phyloP scores from a whole-genome alignment of 2,888 invertebrate species.

The Anodontia alba region DNA sequence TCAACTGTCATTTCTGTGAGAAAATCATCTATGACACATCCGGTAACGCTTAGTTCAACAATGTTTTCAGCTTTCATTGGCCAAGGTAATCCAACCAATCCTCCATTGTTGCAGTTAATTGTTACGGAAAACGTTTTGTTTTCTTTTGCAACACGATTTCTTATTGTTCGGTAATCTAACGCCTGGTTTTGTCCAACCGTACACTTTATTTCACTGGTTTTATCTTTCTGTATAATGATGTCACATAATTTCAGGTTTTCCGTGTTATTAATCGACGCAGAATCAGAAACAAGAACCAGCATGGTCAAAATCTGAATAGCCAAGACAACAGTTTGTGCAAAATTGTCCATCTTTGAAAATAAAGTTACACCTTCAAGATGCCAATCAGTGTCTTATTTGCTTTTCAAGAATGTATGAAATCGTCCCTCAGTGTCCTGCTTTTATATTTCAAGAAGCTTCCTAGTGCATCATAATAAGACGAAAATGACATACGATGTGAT shows the following conservation, averaged over 20 bases:
- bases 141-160: constrained; percentile 41
- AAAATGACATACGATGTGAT: constrained; percentile 1
- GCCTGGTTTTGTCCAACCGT: constrained; percentile 34
- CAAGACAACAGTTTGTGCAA: not conserved
- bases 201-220: constrained; percentile 30
- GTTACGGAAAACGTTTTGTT: constrained; percentile 32
- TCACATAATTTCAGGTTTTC: constrained; percentile 32
- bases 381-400: too few relatives aligned
- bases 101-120: constrained; percentile 37
- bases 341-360: not conserved
- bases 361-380: too few relatives aligned
- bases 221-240: not conserved
- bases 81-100: constrained; percentile 54
- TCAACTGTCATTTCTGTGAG: constrained; percentile 52
- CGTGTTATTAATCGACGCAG: not conserved
- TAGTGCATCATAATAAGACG: constrained; percentile 13
- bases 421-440: not conserved
- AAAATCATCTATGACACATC: constrained; percentile 43
- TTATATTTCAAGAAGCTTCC: not conserved
- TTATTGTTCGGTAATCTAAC: constrained; percentile 45
- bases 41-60: constrained; percentile 36
- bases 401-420: not conserved
- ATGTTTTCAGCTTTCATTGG: constrained; percentile 56
- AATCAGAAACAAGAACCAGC: not conserved
- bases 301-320: not conserved